Evolutionary conservation across 2,888 invertebrate species (phyloP).

Genomic region (Siphlonurus alternatus): DNA sequence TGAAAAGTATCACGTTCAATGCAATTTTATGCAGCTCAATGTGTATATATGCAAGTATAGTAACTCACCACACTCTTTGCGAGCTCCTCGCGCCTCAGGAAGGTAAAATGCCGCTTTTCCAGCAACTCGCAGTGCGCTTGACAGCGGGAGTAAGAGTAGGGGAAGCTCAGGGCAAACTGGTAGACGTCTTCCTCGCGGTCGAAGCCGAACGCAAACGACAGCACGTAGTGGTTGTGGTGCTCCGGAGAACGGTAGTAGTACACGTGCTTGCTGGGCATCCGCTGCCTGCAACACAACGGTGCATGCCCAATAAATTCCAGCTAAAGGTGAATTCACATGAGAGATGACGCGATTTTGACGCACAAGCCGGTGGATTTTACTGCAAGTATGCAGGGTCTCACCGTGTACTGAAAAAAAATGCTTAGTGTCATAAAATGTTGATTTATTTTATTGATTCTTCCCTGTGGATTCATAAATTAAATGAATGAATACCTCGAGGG

Average conservation of each 20-base stretch:
- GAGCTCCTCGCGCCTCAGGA: slow-evolving; percentile 52
- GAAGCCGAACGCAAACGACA: slow-evolving; percentile 88
- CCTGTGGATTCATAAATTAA: too few species aligned
- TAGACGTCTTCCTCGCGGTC: slow-evolving; percentile 90
- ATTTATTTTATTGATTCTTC: too few species aligned
- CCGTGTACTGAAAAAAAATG: too few species aligned
- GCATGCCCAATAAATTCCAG: not conserved
- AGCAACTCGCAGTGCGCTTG: slow-evolving; percentile 67
- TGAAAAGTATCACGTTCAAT: too few species aligned
- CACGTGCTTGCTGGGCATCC: slow-evolving; percentile 62
- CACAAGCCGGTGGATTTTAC: too few species aligned
- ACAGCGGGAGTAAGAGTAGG: slow-evolving; percentile 86
- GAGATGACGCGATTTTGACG: not conserved
- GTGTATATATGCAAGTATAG: too few species aligned
- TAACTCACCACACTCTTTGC: slow-evolving; percentile 34
- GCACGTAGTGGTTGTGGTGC: slow-evolving; percentile 79
- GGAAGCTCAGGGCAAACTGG: slow-evolving; percentile 85
- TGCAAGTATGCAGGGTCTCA: too few species aligned
- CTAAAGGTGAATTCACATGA: too few species aligned
- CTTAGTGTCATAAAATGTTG: too few species aligned
- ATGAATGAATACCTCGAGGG: too few species aligned
- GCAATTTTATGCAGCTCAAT: too few species aligned
- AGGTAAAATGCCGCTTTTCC: slow-evolving; percentile 37
- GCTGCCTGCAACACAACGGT: slow-evolving; percentile 42
- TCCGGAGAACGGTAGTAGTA: slow-evolving; percentile 83